A percentile compares a stretch with the other conserved stretches of the same genome.
phyloP scores from a whole-genome alignment of 2,113 vertebrate genomes.

The Bothrops jararaca region DNA sequence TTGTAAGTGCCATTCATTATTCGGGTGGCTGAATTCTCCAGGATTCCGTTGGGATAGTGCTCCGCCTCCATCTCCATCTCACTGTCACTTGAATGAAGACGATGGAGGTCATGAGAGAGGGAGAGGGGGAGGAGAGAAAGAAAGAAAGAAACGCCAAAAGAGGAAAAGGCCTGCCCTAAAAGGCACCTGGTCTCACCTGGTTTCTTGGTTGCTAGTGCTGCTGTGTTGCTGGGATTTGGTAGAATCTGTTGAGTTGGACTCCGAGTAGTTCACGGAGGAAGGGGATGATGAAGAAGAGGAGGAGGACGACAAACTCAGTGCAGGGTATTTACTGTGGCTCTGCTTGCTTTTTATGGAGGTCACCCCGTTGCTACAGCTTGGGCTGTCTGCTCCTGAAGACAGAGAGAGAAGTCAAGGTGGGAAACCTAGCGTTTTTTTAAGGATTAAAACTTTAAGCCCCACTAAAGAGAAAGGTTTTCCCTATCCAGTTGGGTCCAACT shows the following conservation, averaged over 20 bases:
- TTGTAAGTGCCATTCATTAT: conserved; percentile 98
- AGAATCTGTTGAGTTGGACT: conserved; percentile 97
- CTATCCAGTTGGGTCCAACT: neutral
- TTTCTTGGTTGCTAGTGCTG: conserved; percentile 95
- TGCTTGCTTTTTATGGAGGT: conserved; percentile 86
- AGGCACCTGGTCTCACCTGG: conserved; percentile 75
- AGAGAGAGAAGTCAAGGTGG: conserved; percentile 40
- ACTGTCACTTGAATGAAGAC: conserved; percentile 81
- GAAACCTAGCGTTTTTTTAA: neutral
- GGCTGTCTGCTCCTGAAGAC: conserved; percentile 88
- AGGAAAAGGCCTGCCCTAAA: neutral
- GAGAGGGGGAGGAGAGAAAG: too few species aligned
- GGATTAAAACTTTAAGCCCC: neutral
- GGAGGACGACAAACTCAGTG: conserved; percentile 84
- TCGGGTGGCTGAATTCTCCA: conserved; percentile 84
- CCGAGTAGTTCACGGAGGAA: conserved; percentile 95
- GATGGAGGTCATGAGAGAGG: neutral
- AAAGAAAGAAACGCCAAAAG: neutral
- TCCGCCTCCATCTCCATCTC: conserved; percentile 98
- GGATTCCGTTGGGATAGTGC: conserved; percentile 91
- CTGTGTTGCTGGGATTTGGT: conserved; percentile 97
- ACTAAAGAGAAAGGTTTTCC: neutral
- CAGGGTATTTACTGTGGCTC: conserved; percentile 88
- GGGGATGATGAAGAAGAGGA: conserved; percentile 92
- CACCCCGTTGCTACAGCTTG: conserved; percentile 94